Percentiles rank a stretch among this genome's conserved stretches.
phyloP scores from a whole-genome alignment of 2,888 invertebrate genomes.

The Megamerina dolium region DNA sequence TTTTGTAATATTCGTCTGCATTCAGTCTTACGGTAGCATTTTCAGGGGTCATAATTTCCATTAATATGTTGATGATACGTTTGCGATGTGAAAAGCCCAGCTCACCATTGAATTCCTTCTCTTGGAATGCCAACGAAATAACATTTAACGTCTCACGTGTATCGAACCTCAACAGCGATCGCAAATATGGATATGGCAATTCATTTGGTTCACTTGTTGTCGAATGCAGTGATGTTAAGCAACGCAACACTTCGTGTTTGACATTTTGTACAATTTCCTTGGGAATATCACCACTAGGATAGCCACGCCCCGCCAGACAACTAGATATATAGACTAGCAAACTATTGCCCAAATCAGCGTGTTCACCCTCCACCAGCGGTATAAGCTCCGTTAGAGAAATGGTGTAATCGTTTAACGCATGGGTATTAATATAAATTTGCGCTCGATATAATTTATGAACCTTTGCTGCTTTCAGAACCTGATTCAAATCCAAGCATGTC shows the following conservation, averaged over 20 bases:
- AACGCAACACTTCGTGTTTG: conserved; percentile 67
- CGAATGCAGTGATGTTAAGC: conserved; percentile 64
- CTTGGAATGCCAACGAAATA: conserved; percentile 76
- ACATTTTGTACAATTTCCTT: conserved; percentile 58
- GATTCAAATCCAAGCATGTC: conserved; percentile 69
- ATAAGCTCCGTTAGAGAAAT: conserved; percentile 66
- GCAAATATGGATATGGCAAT: conserved; percentile 63
- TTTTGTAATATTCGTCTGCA: too few relatives aligned
- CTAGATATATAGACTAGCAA: conserved; percentile 80
- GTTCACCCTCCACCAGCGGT: conserved; percentile 50
- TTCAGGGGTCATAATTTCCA: conserved; percentile 65
- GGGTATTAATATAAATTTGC: conserved; percentile 67
- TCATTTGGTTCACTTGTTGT: conserved; percentile 58
- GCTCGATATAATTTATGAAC: conserved; percentile 44
- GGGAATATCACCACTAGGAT: conserved; percentile 70
- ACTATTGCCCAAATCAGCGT: conserved; percentile 67
- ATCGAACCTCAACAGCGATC: conserved; percentile 73
- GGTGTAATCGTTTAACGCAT: conserved; percentile 68
- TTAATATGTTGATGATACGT: conserved; percentile 69
- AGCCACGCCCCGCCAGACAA: conserved; percentile 79
- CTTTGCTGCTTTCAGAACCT: conserved; percentile 51
- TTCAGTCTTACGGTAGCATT: conserved; percentile 64
- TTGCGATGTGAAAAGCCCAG: conserved; percentile 67
- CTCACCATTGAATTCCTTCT: conserved; percentile 69
- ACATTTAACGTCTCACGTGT: conserved; percentile 81